phyloP scores from a whole-genome alignment of 1,140 invertebrate species.

The Bacillus rossius region DNA sequence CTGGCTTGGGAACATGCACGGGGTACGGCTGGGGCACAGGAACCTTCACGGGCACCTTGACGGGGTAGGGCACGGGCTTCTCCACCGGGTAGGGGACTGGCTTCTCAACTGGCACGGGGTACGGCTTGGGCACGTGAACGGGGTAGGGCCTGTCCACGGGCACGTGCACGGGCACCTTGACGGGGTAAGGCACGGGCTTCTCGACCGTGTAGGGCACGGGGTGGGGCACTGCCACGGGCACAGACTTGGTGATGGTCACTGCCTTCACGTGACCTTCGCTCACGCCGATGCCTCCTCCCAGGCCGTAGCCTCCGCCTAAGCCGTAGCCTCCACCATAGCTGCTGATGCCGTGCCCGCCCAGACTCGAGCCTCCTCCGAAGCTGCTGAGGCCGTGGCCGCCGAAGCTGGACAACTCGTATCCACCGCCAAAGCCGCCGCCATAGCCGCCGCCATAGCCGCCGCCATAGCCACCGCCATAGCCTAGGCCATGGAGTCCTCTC shows the following conservation, averaged over 20 bases:
- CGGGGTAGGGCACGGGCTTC: conserved; percentile 7
- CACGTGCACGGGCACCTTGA: conserved; percentile 28
- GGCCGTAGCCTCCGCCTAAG: neutral
- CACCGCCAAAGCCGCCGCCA: conserved; percentile 6
- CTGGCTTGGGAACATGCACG: conserved; percentile 1
- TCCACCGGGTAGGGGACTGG: conserved; percentile 16
- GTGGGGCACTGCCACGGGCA: conserved; percentile 25
- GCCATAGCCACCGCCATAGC: conserved; percentile 9
- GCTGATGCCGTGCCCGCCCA: neutral
- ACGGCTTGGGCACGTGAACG: conserved; percentile 5
- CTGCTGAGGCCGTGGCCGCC: neutral
- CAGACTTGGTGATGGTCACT: conserved; percentile 44
- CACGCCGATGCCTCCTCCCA: conserved; percentile 20
- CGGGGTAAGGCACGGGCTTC: conserved; percentile 5
- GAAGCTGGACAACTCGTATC: neutral
- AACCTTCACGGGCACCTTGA: conserved; percentile 8
- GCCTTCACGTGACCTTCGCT: conserved; percentile 40
- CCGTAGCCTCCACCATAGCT: neutral
- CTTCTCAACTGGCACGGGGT: conserved; percentile 3
- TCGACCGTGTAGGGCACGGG: neutral
- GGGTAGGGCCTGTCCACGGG: conserved; percentile 17
- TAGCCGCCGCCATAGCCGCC: neutral
- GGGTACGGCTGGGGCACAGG: conserved; percentile 11
- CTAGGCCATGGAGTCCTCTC: conserved; percentile 1
- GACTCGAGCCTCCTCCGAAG: neutral